Conservation (phyloP, 2,888 invertebrate species). For the Charanyca ferruginea region DNA sequence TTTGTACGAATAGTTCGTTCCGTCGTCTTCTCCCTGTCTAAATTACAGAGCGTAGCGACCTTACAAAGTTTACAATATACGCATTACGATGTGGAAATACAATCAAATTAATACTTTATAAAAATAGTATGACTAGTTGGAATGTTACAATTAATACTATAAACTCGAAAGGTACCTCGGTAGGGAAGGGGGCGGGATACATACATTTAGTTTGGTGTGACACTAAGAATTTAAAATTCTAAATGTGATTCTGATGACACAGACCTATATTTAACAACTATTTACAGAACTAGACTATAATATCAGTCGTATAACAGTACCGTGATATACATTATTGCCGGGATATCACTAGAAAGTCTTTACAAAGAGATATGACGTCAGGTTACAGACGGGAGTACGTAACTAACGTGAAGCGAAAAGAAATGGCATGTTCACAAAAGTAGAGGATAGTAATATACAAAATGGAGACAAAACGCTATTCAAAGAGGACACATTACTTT, state of each 20-base stretch:
- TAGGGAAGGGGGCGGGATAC: conserved; percentile 73
- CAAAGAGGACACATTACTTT: conserved; percentile 18
- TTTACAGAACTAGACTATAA: conserved; percentile 76
- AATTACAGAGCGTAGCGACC: conserved; percentile 53
- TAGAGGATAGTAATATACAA: conserved; percentile 18
- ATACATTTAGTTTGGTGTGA: conserved; percentile 72
- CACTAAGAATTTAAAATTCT: conserved; percentile 78
- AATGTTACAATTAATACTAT: conserved; percentile 72
- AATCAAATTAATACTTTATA: conserved; percentile 71
- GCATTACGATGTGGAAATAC: conserved; percentile 65
- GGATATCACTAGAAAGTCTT: conserved; percentile 82
- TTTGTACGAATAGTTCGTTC: conserved; percentile 76
- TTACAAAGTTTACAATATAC: conserved; percentile 56
- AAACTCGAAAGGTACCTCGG: conserved; percentile 70
- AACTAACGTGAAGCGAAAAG: conserved; percentile 64
- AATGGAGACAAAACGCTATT: conserved; percentile 33
- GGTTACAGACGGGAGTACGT: conserved; percentile 65
- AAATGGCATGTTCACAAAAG: conserved; percentile 55
- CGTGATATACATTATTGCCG: conserved; percentile 90
- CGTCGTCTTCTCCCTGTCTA: conserved; percentile 57
- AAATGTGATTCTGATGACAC: conserved; percentile 71
- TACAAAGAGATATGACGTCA: conserved; percentile 79
- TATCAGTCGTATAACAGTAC: conserved; percentile 83
- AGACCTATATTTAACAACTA: conserved; percentile 72
- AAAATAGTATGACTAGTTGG: conserved; percentile 79